phyloP scores from a whole-genome alignment of 2,888 invertebrate species.

The Meliscaeva auricollis region DNA sequence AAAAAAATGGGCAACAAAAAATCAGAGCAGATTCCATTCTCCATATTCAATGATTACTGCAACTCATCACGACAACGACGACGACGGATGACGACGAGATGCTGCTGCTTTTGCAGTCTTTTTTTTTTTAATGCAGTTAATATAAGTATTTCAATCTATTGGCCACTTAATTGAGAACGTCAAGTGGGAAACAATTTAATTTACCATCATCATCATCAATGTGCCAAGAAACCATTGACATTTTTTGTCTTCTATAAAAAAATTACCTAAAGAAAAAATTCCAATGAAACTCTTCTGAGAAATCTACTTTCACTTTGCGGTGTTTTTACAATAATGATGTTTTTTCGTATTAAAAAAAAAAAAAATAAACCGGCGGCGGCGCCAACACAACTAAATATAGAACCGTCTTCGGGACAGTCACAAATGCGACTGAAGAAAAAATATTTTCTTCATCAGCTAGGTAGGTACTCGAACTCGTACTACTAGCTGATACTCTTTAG shows the following conservation, averaged over 20 bases:
- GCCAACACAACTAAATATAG: constrained; percentile 32
- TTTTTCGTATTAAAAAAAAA: no score
- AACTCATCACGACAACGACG: neutral
- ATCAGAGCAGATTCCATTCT: constrained; percentile 35
- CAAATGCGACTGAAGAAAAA: constrained; percentile 63
- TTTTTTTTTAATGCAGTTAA: constrained; percentile 1
- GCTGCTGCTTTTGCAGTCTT: constrained; percentile 51
- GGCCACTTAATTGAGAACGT: constrained; percentile 19
- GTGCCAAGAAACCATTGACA: constrained; percentile 29
- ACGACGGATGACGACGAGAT: neutral
- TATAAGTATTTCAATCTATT: constrained; percentile 36
- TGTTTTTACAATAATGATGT: constrained; percentile 1
- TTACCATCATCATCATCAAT: constrained; percentile 23
- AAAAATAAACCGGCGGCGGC: constrained; percentile 13
- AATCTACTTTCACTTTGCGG: constrained; percentile 68
- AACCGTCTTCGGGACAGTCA: constrained; percentile 60
- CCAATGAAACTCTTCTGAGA: constrained; percentile 44
- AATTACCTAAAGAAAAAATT: constrained; percentile 64
- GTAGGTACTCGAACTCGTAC: neutral
- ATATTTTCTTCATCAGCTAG: constrained; percentile 41
- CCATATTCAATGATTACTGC: constrained; percentile 22
- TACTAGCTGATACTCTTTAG: neutral
- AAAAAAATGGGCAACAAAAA: constrained; percentile 12
- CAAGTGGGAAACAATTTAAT: constrained; percentile 59
- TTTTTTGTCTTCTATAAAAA: constrained; percentile 15